phyloP scores from a whole-genome alignment of 2,797 vertebrate species.

The Manis javanica region DNA sequence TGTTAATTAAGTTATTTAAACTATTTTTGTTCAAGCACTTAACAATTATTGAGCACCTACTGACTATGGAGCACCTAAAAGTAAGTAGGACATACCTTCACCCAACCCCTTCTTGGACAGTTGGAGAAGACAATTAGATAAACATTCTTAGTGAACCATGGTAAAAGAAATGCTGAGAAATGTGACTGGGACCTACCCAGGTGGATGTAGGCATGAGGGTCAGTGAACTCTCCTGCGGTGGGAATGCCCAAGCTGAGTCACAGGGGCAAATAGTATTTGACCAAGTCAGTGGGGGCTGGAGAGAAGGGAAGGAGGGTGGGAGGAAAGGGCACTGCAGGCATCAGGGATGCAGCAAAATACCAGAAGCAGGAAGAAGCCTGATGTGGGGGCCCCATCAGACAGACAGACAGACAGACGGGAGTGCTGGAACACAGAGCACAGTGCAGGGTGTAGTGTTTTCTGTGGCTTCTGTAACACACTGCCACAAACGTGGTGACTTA shows the following conservation, averaged over 20 bases:
- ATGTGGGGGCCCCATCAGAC: not conserved
- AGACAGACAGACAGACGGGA: not conserved
- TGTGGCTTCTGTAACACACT: not conserved
- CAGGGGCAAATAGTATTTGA: not conserved
- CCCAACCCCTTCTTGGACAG: not conserved
- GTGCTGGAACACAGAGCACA: not conserved
- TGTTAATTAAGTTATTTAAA: not conserved
- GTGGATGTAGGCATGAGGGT: not conserved
- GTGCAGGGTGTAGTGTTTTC: not conserved
- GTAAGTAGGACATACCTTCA: not conserved
- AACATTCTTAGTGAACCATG: not conserved
- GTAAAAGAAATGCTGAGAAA: not conserved
- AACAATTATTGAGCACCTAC: not conserved
- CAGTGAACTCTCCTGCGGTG: not conserved
- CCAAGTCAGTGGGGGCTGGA: not conserved
- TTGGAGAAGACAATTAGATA: not conserved
- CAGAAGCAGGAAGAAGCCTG: not conserved
- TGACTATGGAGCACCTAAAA: not conserved
- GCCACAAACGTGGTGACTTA: not conserved
- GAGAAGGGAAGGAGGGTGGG: not conserved
- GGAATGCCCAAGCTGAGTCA: not conserved
- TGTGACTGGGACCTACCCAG: not conserved
- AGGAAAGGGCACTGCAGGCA: not conserved
- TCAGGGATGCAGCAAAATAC: not conserved
- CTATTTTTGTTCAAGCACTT: not conserved